Evolutionary conservation across 2,888 invertebrate species (phyloP), one percentile per base, ranked within the genome.

Genomic region (Plebejus argus): DNA sequence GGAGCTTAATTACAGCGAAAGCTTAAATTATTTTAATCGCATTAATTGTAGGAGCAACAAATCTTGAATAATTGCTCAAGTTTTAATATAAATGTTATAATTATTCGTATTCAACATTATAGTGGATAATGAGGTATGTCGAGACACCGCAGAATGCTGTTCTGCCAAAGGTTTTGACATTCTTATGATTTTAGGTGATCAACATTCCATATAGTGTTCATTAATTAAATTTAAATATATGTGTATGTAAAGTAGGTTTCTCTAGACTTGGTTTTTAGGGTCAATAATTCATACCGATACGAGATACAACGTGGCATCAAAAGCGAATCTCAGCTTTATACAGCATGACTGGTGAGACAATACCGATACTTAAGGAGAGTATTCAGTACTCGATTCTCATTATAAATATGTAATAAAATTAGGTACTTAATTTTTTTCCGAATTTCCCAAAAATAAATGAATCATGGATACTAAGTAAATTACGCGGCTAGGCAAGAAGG

Each of bases 151-250:
- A 58, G 72, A 78, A 77, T 78, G 80, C 39, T 15, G 77, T 71
- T 39, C 18, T 23, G 56, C 77, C 71, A 39, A 71, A 71, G 39
- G 56, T 77, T 28, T 70, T 56, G 35, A 71, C 35, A 77, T 71
- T 77, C 77, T 71, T 77, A 23, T 56, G 53, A 77, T 77, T 77
- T 77, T 77, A 71, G 77, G 71, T 77, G 53, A 71, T 77, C 71
- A 56, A 71, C 77, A 56, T 77, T 61, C 76, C 76, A 8, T 61
- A 35, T 20, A 20, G 39, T 76, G 23, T 76, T 53, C 35, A 35
- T 71, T 76, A 58, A 35, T 71, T 77, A 58, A 70, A 33, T 71
- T 71, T 71, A 76, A 76, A 61, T 53, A 61, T 53, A 53, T 53
- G 53, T 45, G 23, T 20, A 33, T 20, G 76, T 76, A 56, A 76